Conservation (phyloP, 2,888 invertebrate species). For the Esperia sulphurella region DNA sequence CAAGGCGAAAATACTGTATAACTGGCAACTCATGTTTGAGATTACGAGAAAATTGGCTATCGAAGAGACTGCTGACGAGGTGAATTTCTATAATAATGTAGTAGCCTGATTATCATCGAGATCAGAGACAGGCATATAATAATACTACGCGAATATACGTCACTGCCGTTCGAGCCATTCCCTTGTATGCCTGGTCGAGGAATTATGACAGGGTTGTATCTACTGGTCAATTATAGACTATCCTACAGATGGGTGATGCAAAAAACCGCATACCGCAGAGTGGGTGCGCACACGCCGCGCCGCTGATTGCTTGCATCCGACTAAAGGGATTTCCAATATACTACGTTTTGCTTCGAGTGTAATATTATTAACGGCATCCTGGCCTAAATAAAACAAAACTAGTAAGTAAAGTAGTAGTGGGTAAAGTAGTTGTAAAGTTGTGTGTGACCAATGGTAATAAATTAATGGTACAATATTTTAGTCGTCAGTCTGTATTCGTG, state of each 20-base stretch:
- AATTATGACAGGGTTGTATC: constrained; percentile 24
- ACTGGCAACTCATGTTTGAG: neutral
- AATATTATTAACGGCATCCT: neutral
- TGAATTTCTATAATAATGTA: neutral
- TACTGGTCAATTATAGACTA: constrained; percentile 38
- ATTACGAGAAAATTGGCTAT: neutral
- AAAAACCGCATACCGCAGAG: constrained; percentile 58
- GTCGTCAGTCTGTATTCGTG: too few relatives aligned
- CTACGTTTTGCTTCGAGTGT: neutral
- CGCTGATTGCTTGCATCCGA: constrained; percentile 15
- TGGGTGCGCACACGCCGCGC: constrained; percentile 31
- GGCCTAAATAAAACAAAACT: too few relatives aligned
- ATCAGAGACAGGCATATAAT: constrained; percentile 29
- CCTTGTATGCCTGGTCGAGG: constrained; percentile 25
- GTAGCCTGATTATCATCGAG: constrained; percentile 14
- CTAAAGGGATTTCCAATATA: neutral
- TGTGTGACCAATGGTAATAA: too few relatives aligned
- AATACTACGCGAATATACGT: constrained; percentile 25
- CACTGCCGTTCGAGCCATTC: constrained; percentile 34
- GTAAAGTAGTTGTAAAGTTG: too few relatives aligned
- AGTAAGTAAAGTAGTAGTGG: too few relatives aligned
- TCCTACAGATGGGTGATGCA: constrained; percentile 42
- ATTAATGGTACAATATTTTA: too few relatives aligned
- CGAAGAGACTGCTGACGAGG: too few relatives aligned
- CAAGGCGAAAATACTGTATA: neutral